A percentile compares a stretch with the other conserved stretches of the same genome.
These are phyloP conservation scores for Oreonectes daqikongensis DNA, from an alignment of 2,797 vertebrate genomes.

Conservation along the genomic window DNA sequence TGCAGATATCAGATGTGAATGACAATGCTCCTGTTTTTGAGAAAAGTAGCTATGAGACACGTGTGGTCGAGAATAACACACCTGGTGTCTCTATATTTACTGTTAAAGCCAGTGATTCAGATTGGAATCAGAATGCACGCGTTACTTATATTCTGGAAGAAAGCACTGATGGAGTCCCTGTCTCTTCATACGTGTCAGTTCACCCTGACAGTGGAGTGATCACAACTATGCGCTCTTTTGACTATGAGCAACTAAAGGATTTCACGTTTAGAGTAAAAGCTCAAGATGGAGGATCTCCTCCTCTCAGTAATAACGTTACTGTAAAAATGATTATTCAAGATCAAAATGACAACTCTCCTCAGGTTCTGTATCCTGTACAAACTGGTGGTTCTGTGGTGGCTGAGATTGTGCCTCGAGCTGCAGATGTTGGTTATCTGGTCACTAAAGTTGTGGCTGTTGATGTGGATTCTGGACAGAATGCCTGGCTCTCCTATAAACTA, in stretches of 20 bases:
- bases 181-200: constrained; percentile 67
- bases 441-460: neutral
- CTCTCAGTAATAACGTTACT: constrained; percentile 61
- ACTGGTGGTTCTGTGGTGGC: constrained; percentile 47
- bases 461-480: constrained; percentile 1
- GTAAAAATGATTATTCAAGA: constrained; percentile 65
- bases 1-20: constrained; percentile 73
- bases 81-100: constrained; percentile 71
- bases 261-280: constrained; percentile 65
- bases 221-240: constrained; percentile 74
- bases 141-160: constrained; percentile 70
- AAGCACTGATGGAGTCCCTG: constrained; percentile 60
- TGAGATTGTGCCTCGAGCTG: constrained; percentile 25
- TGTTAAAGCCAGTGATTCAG: constrained; percentile 67
- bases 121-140: constrained; percentile 71
- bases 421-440: neutral
- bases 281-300: constrained; percentile 70
- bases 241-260: constrained; percentile 70
- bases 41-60: constrained; percentile 63
- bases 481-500: neutral
- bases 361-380: constrained; percentile 53
- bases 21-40: constrained; percentile 77
- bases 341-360: constrained; percentile 70
- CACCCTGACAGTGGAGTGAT: constrained; percentile 72
- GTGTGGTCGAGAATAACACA: constrained; percentile 74